Conservation (phyloP, 2,888 invertebrate species). For the Shargacucullia verbasci region DNA sequence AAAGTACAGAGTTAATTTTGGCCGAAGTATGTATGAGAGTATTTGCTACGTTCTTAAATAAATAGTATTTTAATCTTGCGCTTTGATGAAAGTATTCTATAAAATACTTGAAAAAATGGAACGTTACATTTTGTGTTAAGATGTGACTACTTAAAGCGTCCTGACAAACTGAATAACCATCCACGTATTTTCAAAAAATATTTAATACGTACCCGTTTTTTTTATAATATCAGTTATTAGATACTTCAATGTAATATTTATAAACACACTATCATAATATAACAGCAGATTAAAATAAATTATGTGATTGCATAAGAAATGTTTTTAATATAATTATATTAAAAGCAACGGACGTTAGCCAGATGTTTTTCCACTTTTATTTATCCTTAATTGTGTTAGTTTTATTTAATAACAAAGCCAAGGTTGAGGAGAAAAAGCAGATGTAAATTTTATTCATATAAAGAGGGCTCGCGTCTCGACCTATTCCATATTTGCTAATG, state of each 20-base stretch:
- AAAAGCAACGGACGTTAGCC: not conserved
- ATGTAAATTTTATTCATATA: constrained; percentile 75
- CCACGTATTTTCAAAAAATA: no score
- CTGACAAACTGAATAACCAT: no score
- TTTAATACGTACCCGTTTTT: no score
- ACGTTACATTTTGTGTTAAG: no score
- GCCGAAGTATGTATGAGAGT: not conserved
- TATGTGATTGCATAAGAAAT: not conserved
- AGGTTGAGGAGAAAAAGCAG: constrained; percentile 58
- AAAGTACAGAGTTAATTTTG: not conserved
- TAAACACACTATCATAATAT: no score
- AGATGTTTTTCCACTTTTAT: constrained; percentile 32
- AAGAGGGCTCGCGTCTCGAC: constrained; percentile 53
- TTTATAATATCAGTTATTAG: no score
- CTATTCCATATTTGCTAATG: constrained; percentile 68
- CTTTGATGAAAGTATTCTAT: no score
- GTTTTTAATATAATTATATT: constrained; percentile 12
- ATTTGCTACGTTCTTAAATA: no score
- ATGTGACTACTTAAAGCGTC: no score
- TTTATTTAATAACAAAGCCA: constrained; percentile 52
- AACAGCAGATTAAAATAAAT: no score
- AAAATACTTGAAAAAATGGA: not conserved
- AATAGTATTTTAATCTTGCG: no score
- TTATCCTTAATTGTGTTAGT: constrained; percentile 40
- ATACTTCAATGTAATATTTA: no score